Percentiles rank a stretch among this genome's conserved stretches.
Evolutionary conservation across 2,797 vertebrate species (phyloP).

Genomic region (Arctocebus calabarensis): DNA sequence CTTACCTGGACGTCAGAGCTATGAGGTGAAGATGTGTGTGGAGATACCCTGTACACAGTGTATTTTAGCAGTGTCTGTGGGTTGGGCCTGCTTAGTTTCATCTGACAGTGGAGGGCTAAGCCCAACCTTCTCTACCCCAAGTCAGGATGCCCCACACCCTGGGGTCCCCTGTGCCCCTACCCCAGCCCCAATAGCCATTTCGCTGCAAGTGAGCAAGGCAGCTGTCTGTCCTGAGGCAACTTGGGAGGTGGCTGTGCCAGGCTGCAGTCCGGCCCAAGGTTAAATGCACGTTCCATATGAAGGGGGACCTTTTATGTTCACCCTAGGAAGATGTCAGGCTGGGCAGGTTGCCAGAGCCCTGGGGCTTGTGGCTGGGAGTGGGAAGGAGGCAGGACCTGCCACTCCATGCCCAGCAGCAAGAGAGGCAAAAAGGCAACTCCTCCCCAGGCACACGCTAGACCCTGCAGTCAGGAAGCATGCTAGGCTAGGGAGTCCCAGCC

Average conservation of each 20-base stretch:
- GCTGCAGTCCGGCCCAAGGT: background rate
- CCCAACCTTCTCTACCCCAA: background rate
- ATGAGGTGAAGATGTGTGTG: background rate
- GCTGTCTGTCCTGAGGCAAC: background rate
- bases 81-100: background rate
- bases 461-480: background rate
- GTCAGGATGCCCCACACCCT: background rate
- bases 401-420: no score
- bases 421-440: background rate
- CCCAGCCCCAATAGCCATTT: background rate
- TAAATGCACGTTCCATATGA: conserved; percentile 70
- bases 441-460: background rate
- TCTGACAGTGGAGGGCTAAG: background rate
- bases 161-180: background rate
- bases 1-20: background rate
- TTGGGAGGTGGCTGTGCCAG: conserved; percentile 45
- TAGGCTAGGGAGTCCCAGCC: background rate
- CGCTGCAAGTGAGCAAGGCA: background rate
- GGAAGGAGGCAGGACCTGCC: background rate
- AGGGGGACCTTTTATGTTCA: conserved; percentile 74
- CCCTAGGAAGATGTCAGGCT: conserved; percentile 72
- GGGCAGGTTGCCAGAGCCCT: conserved; percentile 62
- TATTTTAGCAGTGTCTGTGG: background rate
- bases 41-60: background rate
- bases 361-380: background rate